Evolutionary conservation across 2,797 vertebrate species (phyloP).

Genomic region (Acanthiza pusilla): DNA sequence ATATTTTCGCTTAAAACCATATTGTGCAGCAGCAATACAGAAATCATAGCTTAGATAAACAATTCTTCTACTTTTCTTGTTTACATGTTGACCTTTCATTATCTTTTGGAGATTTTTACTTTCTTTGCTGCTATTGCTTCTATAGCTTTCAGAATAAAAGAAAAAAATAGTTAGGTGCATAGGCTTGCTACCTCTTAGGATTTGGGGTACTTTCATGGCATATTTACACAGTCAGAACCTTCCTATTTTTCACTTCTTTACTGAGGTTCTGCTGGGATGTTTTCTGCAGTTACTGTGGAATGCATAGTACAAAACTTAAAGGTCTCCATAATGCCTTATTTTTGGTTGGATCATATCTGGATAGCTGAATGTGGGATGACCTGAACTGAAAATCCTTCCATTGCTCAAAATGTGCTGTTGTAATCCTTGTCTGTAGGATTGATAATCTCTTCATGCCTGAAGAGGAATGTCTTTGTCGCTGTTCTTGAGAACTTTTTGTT

Average conservation of each 20-base stretch:
- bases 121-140: not conserved
- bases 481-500: not conserved
- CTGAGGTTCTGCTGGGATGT: not conserved
- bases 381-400: not conserved
- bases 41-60: not conserved
- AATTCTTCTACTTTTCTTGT: not conserved
- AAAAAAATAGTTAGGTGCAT: not conserved
- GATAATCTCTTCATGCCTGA: not conserved
- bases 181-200: not conserved
- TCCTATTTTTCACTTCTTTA: not conserved
- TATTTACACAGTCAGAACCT: not conserved
- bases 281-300: not conserved
- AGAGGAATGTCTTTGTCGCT: not conserved
- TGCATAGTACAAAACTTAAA: not conserved
- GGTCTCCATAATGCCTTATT: not conserved
- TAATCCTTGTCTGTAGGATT: not conserved
- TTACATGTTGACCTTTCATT: not conserved
- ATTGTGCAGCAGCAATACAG: not conserved
- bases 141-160: not conserved
- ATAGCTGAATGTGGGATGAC: not conserved
- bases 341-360: not conserved
- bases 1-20: not conserved
- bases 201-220: not conserved
- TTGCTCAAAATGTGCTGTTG: not conserved
- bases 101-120: not conserved